Conservation (phyloP, 1,140 invertebrate species). For the Scylla paramamosain region DNA sequence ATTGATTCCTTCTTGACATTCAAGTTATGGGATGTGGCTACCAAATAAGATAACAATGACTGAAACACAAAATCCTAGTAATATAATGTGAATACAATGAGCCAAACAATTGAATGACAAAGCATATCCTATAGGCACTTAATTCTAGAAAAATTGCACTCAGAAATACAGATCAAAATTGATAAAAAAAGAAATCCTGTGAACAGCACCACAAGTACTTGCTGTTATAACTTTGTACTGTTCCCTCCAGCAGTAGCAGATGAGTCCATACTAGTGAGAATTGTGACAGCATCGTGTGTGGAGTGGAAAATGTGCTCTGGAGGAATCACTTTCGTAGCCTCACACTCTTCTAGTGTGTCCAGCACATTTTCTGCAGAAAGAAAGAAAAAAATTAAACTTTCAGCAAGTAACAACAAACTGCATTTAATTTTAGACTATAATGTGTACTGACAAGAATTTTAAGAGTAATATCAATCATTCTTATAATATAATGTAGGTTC, state of each 20-base stretch:
- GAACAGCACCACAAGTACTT: not conserved
- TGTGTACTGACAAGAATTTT: not conserved
- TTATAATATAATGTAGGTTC: not conserved
- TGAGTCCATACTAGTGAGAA: not conserved
- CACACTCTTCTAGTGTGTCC: slow-evolving; percentile 51
- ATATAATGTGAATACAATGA: not conserved
- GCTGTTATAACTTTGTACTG: slow-evolving; percentile 47
- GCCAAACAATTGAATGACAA: not conserved
- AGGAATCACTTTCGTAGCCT: slow-evolving; percentile 32
- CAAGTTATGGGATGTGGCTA: too few relatives aligned
- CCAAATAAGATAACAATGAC: not conserved
- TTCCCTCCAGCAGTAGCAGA: not conserved
- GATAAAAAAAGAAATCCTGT: too few relatives aligned
- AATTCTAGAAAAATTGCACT: not conserved
- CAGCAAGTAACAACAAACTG: too few relatives aligned
- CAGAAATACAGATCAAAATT: not conserved
- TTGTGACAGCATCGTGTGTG: slow-evolving; percentile 59
- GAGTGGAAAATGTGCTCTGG: slow-evolving; percentile 59
- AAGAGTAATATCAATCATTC: not conserved
- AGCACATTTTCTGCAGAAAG: slow-evolving; percentile 54
- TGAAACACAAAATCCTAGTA: not conserved
- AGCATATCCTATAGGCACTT: not conserved
- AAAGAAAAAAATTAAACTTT: not conserved
- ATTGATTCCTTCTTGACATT: too few relatives aligned
- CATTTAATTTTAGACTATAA: not conserved